These are phyloP conservation scores for Gallirallus australis DNA, from an alignment of 2,797 vertebrate species.

Conservation along the genomic window DNA sequence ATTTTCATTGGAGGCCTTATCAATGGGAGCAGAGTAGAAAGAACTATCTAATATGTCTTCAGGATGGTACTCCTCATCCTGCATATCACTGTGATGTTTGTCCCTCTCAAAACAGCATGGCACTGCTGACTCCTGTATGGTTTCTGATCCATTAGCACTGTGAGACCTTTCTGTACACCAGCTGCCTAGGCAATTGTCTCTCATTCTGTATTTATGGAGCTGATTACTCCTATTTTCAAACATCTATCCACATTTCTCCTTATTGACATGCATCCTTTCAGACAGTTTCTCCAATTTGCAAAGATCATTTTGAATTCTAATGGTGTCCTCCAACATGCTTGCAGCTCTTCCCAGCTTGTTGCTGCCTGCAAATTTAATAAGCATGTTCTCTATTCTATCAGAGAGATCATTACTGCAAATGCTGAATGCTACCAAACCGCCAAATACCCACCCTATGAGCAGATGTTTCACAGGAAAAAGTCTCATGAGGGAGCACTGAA, in stretches of 20 bases:
- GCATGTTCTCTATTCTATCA: slow-evolving; percentile 69
- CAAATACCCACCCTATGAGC: slow-evolving; percentile 68
- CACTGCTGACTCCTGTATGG: not conserved
- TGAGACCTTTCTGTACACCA: slow-evolving; percentile 34
- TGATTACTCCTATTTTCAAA: slow-evolving; percentile 71
- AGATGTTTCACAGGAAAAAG: slow-evolving; percentile 70
- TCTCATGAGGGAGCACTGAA: slow-evolving; percentile 69
- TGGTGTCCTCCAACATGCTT: slow-evolving; percentile 64
- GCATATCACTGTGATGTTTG: not conserved
- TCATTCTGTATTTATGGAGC: slow-evolving; percentile 66
- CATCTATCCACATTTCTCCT: slow-evolving; percentile 63
- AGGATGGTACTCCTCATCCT: not conserved
- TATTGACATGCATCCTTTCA: slow-evolving; percentile 63
- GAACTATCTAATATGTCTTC: not conserved
- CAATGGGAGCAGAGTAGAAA: not conserved
- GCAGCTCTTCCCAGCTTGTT: slow-evolving; percentile 66
- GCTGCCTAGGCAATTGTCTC: slow-evolving; percentile 56
- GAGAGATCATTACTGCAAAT: slow-evolving; percentile 72
- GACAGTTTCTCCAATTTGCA: slow-evolving; percentile 60
- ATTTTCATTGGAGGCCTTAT: not conserved
- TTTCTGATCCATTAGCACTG: slow-evolving; percentile 34
- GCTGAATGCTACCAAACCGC: slow-evolving; percentile 69
- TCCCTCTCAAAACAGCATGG: not conserved
- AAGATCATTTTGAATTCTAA: slow-evolving; percentile 68
- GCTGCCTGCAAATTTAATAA: slow-evolving; percentile 72